A percentile compares a stretch with the other conserved stretches of the same genome.
Evolutionary conservation across 2,113 vertebrate genomes (phyloP).

Genomic region (Mus pahari): DNA sequence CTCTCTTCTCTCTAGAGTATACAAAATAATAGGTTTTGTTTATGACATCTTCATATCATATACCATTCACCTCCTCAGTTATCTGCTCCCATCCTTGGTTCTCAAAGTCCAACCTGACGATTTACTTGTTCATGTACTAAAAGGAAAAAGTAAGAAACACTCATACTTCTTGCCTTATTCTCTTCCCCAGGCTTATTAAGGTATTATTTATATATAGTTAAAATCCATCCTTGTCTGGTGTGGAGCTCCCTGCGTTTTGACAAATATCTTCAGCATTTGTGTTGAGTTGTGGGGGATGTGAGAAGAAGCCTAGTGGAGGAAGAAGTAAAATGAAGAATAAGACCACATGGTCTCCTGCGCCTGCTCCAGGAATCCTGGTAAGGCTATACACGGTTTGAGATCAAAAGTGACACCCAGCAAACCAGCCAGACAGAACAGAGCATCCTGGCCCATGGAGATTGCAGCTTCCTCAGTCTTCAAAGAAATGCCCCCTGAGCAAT

Average conservation of each 20-base stretch:
- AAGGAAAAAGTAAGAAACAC: not conserved
- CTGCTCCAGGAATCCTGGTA: too few relatives aligned
- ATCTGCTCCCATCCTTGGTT: not conserved
- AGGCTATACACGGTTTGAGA: too few relatives aligned
- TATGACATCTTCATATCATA: not conserved
- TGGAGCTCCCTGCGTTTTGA: not conserved
- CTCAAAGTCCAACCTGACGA: not conserved
- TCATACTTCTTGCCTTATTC: not conserved
- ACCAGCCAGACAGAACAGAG: too few relatives aligned
- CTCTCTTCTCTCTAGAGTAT: not conserved
- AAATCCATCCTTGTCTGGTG: not conserved
- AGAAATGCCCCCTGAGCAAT: too few relatives aligned
- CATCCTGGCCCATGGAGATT: too few relatives aligned
- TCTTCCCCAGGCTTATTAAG: not conserved
- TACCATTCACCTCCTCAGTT: not conserved
- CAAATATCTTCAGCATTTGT: not conserved
- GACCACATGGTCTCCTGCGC: too few relatives aligned
- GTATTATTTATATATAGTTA: not conserved
- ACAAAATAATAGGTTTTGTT: not conserved
- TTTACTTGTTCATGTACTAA: not conserved
- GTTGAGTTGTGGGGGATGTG: not conserved
- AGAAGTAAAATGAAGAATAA: too few relatives aligned
- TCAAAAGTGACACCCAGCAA: too few relatives aligned
- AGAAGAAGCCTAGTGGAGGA: too few relatives aligned
- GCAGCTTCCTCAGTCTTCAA: too few relatives aligned